Base-by-base conservation (phyloP, 2,797 vertebrate species). In the Gobio occitaniae region DNA sequence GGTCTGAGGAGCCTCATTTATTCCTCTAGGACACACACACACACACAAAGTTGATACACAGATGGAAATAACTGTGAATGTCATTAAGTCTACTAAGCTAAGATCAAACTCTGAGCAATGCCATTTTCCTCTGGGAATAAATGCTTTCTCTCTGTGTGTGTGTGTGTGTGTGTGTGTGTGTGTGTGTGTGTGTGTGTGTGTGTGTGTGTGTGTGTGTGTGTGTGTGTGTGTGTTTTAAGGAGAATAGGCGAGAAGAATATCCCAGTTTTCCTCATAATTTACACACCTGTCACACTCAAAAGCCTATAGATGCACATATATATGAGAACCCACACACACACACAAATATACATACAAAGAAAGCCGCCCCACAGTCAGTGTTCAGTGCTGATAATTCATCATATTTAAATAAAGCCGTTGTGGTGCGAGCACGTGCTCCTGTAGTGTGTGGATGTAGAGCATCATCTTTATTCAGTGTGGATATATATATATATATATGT, bases 321-420 rank as follows among this genome's bases (percentile, higher is more conserved):
- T 19, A 70, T 21, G 16, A 48, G 25, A 36, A 72, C 83, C 86
- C 21, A 50, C 47, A 44, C 65, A 71, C 32, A 72, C 44, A 78
- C n/a, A 83, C 48, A 70, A 29, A 77, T n/a, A 80, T 54, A 44
- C 38, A 72, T 7, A 32, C 25, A 79, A n/a, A 89, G 84, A 89
- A 25, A 10, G 59, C 21, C 9, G 36, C 11, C 5, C 32, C 66
- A 19, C 36, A 83, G 70, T 83, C 44, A 48, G 19, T 65, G 65
- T 54, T 56, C 68, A 16, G 21, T 2, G 25, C 77, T 65, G 25
- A 54, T 66, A 66, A 83, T 76, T 76, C 47, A 83, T 83, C 61
- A 76, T 77, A 68, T 77, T 84, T 69, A 16, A 83, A 83, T 66
- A 66, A 68, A 10, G 41, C 3, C 21, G 16, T 59, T 81, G 50